Percentiles rank a stretch among this genome's conserved stretches.
These are phyloP conservation scores for Chaenodraco wilsoni DNA, from an alignment of 2,797 vertebrate species.

Conservation along the genomic window DNA sequence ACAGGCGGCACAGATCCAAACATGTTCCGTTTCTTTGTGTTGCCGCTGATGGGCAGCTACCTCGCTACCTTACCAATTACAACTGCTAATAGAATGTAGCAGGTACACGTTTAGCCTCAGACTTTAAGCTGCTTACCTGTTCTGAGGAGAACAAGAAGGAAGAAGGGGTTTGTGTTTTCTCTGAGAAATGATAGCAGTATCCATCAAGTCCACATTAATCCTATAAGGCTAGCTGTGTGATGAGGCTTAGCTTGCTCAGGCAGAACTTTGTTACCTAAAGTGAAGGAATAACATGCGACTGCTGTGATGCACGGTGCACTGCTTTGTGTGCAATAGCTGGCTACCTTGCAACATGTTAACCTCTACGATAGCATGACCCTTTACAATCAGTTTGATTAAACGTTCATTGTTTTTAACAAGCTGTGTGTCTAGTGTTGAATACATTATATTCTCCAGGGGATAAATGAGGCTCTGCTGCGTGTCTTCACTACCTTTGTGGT, in stretches of 20 bases:
- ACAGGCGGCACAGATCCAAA: conserved; percentile 59
- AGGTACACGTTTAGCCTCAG: conserved; percentile 55
- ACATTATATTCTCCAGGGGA: conserved; percentile 9
- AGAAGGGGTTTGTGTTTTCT: conserved; percentile 56
- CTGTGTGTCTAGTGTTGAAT: conserved; percentile 5
- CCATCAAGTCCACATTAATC: conserved; percentile 72
- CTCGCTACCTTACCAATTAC: conserved; percentile 69
- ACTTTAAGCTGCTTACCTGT: conserved; percentile 76
- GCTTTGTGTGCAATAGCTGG: conserved; percentile 22
- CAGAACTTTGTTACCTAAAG: conserved; percentile 67
- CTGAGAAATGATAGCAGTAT: conserved; percentile 66
- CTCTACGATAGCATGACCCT: not conserved
- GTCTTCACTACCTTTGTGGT: conserved; percentile 22
- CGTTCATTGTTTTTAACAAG: conserved; percentile 38
- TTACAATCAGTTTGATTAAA: conserved; percentile 17
- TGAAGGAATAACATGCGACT: conserved; percentile 36
- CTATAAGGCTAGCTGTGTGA: conserved; percentile 60
- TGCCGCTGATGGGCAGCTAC: conserved; percentile 52
- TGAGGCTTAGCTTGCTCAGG: conserved; percentile 64
- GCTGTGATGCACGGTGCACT: conserved; percentile 18
- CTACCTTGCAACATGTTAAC: conserved; percentile 10
- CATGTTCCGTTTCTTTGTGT: conserved; percentile 31
- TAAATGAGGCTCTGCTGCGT: conserved; percentile 33
- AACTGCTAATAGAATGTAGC: conserved; percentile 65
- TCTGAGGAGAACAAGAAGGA: conserved; percentile 40